Evolutionary conservation across 2,797 vertebrate species (phyloP), one percentile per base, ranked within the genome.

Genomic region (Tolypeutes matacus): DNA sequence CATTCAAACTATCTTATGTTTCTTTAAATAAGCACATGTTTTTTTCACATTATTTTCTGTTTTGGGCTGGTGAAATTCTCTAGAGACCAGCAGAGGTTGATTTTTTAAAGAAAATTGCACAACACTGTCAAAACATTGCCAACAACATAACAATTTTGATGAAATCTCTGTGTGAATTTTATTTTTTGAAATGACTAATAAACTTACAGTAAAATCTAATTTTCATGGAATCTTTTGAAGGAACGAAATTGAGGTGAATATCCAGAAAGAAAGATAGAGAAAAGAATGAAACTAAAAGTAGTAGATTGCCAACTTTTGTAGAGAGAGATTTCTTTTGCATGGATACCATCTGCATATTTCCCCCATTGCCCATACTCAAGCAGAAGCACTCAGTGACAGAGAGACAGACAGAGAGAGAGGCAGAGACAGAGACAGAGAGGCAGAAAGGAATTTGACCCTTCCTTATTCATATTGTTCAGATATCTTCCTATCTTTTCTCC

Each of bases 11-110:
- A 3, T 77, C 58, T 69, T 53, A 21, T 86, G 82, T 92, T 96
- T 90, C 73, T 90, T 94, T 92, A 93, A 94, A 89, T 76, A 94
- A 69, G 76, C 83, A 93, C 78, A 83, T 90, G 51, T 82, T 64
- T 85, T 64, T 85, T 95, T 89, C 86, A 89, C 0, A 21, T 64
- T 86, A 73, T 85, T 86, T 64, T 58, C 29, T 60, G 14, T 81
- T 80, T 76, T 88, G 60, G 62, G 21, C 62, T 93, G 80, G n/a
- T 1, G 53, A 65, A 64, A 95, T 64, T 90, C 65, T 95, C 70
- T 81, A 78, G 62, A 70, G 34, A 69, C 7, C 86, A 58, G 12
- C 27, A 89, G 42, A 91, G 49, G 49, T 75, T 92, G 86, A 91
- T 80, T 96, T 69, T 85, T 89, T 27, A 3, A 62, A 89, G 64